Conservation (phyloP, 2,888 invertebrate species). For the Allygus modestus region DNA sequence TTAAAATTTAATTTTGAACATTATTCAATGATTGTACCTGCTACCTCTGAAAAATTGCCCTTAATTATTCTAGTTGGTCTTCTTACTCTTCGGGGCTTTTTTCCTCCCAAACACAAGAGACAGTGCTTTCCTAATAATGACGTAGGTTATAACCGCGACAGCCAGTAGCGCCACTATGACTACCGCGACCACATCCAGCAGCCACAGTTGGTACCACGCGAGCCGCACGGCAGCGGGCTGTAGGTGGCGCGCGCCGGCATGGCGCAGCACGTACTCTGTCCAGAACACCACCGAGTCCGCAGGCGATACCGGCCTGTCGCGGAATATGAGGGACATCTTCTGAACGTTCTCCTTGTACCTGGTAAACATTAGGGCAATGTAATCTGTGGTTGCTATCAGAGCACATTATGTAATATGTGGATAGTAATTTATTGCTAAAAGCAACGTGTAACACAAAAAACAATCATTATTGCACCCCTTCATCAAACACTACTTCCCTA, state of each 20-base stretch:
- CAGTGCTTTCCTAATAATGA: background rate
- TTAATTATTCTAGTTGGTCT: conserved; percentile 23
- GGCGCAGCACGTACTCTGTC: conserved; percentile 65
- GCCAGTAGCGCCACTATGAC: background rate
- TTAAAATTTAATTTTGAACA: too few species aligned
- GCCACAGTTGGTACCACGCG: conserved; percentile 62
- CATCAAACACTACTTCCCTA: too few species aligned
- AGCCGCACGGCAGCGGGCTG: conserved; percentile 60
- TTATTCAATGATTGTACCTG: too few species aligned
- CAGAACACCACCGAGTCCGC: conserved; percentile 64
- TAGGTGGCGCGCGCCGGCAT: conserved; percentile 56
- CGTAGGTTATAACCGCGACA: background rate
- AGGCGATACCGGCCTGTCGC: conserved; percentile 58
- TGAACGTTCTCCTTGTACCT: conserved; percentile 62
- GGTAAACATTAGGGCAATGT: background rate
- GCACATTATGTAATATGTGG: too few species aligned
- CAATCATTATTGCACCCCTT: too few species aligned
- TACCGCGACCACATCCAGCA: conserved; percentile 58
- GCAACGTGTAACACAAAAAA: too few species aligned
- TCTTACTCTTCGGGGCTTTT: background rate
- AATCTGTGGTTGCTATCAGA: too few species aligned
- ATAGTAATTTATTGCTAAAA: too few species aligned
- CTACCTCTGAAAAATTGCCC: too few species aligned
- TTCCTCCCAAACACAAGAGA: background rate
- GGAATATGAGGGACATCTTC: conserved; percentile 42